Percentiles rank a stretch among this genome's conserved stretches.
These are phyloP conservation scores for Nothobranchius kuhntae DNA, from an alignment of 2,113 vertebrate species.

Conservation along the genomic window DNA sequence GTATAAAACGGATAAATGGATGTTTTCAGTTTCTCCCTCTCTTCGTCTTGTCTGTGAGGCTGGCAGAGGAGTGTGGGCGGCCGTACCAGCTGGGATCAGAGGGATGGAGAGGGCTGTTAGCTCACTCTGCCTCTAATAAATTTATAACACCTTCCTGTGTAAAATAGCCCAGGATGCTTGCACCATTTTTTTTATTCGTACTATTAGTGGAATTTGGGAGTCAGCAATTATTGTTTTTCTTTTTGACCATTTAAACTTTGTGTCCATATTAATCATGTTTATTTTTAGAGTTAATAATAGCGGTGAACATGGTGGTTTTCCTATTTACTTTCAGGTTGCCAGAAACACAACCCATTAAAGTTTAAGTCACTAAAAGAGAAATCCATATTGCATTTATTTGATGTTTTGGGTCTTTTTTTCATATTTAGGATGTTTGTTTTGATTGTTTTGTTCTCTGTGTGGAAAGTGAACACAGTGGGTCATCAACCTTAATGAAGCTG, in stretches of 20 bases:
- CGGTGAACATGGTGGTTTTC: conserved; percentile 8
- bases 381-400: background rate
- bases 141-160: conserved; percentile 69
- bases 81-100: conserved; percentile 76
- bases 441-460: background rate
- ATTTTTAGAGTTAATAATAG: conserved; percentile 11
- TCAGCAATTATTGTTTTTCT: conserved; percentile 54
- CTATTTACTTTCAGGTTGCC: conserved; percentile 2
- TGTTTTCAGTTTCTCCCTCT: conserved; percentile 56
- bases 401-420: background rate
- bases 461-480: conserved; percentile 48
- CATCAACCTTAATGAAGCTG: conserved; percentile 61
- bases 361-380: conserved; percentile 1
- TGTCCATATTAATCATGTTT: conserved; percentile 33
- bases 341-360: conserved; percentile 1
- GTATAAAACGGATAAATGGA: conserved; percentile 63
- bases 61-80: conserved; percentile 74
- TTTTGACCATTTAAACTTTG: conserved; percentile 47
- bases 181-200: conserved; percentile 54
- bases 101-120: conserved; percentile 71
- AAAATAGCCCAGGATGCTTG: conserved; percentile 63
- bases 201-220: conserved; percentile 56
- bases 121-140: conserved; percentile 72
- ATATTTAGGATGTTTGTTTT: background rate
- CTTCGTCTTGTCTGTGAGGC: conserved; percentile 71